Evolutionary conservation across 1,140 invertebrate species (phyloP), one percentile per base, ranked within the genome.

Genomic region (Drosophila ironensis): DNA sequence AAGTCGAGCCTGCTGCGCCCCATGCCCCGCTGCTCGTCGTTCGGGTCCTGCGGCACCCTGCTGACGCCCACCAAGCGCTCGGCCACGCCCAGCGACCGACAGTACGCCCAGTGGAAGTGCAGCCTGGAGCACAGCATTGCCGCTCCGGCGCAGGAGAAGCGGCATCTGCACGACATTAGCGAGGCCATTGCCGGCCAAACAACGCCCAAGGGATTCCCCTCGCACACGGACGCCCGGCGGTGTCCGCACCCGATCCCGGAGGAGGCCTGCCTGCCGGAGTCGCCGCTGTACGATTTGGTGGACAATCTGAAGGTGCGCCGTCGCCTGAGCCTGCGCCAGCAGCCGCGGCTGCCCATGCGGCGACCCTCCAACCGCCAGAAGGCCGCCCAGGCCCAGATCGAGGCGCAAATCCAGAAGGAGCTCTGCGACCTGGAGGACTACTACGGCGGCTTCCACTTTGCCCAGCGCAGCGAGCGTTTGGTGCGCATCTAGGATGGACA

Each of bases 31-130:
- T 86, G 81, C 59, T 76, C 72, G 4, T 86, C 81, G 8, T 86
- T 66, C 1, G 81, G 80, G 16, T 87, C 82, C 44, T 52, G 44
- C 16, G 67, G 67, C 57, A 81, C 51, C 0, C 24, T 84, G 19
- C 28, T 86, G 33, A 72, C 81, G 4, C 33, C 67, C 20, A 46
- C 24, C 17, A 73, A 51, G 27, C 30, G 19, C 3, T 5, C 12
- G 1, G 14, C 37, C 9, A 14, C 30, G 0, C 4, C 30, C 30
- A 33, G 11, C 4, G 74, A 78, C 27, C 67, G 27, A 4, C 50
- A 68, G 1, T 86, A 86, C 12, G 80, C 80, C 7, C 64, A 86
- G n/a, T 86, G 80, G 80, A 84, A 84, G 25, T 86, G 74, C 70
- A 86, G 61, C 50, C 87, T 86, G 6, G 80, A 86, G 61, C 60